phyloP scores from a whole-genome alignment of 2,888 invertebrate genomes.

The Mythimna albipuncta region DNA sequence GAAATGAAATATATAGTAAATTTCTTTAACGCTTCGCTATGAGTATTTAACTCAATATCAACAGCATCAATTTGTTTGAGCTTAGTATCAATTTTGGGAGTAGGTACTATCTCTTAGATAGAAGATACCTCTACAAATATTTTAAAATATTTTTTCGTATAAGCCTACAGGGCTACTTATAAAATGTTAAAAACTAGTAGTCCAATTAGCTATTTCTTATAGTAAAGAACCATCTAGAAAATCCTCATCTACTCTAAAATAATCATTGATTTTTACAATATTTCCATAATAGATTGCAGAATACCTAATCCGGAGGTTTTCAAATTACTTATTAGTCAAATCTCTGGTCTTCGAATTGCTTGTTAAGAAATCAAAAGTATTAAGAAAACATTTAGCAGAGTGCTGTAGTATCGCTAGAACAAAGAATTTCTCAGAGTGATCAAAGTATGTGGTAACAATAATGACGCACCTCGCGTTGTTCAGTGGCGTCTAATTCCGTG shows the following conservation, averaged over 20 bases:
- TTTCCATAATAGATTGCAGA: background rate
- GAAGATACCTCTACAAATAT: background rate
- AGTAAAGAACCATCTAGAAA: too few species aligned
- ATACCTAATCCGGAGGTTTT: background rate
- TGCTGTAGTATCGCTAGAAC: background rate
- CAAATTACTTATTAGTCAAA: background rate
- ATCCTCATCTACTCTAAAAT: too few species aligned
- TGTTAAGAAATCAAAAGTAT: background rate
- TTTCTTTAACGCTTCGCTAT: background rate
- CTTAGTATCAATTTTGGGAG: background rate
- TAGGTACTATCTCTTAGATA: background rate
- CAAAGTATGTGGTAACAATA: conserved; percentile 11
- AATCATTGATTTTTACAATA: too few species aligned
- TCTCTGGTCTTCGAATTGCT: background rate
- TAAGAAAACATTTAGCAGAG: background rate
- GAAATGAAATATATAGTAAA: background rate
- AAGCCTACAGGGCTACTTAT: too few species aligned
- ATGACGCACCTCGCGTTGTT: conserved; percentile 21
- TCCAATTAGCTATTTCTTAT: too few species aligned
- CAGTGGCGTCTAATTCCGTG: conserved; percentile 50
- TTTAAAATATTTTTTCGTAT: too few species aligned
- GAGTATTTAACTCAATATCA: background rate
- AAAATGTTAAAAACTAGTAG: too few species aligned
- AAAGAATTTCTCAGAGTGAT: conserved; percentile 17
- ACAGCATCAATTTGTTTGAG: background rate